Evolutionary conservation across 2,113 vertebrate genomes (phyloP).

Genomic region (Nanorana parkeri): DNA sequence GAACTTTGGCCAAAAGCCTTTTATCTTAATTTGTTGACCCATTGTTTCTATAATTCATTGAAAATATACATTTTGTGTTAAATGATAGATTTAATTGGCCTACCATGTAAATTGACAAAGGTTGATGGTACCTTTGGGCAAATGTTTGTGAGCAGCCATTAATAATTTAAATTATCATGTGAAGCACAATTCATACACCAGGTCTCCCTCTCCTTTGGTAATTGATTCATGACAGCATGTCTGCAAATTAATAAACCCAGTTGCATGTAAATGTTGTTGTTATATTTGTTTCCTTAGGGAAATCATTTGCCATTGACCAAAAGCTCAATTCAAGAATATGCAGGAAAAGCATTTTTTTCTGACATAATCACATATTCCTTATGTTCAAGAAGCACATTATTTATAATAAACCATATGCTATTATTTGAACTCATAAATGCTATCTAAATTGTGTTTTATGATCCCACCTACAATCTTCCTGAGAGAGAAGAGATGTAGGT

Average conservation of each 20-base stretch:
- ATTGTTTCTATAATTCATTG: too few relatives aligned
- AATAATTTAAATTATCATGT: slow-evolving; percentile 5
- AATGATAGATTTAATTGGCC: too few relatives aligned
- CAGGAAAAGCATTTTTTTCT: background rate
- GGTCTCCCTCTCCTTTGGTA: slow-evolving; percentile 8
- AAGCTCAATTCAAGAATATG: background rate
- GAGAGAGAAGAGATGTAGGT: slow-evolving; percentile 24
- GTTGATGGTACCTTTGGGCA: slow-evolving; percentile 6
- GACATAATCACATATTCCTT: background rate
- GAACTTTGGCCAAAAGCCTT: too few relatives aligned
- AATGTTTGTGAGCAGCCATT: slow-evolving; percentile 7
- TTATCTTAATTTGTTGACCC: too few relatives aligned
- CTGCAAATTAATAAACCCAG: slow-evolving; percentile 23
- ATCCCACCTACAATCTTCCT: slow-evolving; percentile 23
- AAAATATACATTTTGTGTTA: too few relatives aligned
- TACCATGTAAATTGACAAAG: too few relatives aligned
- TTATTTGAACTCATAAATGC: background rate
- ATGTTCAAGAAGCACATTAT: background rate
- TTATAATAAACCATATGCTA: slow-evolving; percentile 16
- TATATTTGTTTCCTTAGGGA: background rate
- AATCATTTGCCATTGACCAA: slow-evolving; percentile 15
- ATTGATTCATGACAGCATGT: slow-evolving; percentile 35
- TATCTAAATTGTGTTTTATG: slow-evolving; percentile 26
- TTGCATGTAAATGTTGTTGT: slow-evolving; percentile 29
- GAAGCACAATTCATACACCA: background rate